These are phyloP conservation scores for Monopterus albus DNA, from an alignment of 2,113 vertebrate genomes.

Conservation along the genomic window DNA sequence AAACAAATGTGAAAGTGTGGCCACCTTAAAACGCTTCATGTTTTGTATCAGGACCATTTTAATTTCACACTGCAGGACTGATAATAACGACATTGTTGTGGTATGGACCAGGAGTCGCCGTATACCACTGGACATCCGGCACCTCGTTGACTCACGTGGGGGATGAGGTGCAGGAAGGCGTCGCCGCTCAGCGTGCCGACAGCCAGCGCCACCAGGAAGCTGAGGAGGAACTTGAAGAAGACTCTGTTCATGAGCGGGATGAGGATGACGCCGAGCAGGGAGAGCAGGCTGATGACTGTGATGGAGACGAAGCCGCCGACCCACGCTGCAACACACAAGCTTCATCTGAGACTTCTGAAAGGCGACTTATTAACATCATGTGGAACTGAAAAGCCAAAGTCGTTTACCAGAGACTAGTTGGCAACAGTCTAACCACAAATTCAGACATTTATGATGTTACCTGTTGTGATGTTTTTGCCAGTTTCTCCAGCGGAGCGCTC, in stretches of 20 bases:
- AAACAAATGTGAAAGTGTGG: too few relatives aligned
- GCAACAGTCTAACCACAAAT: neutral
- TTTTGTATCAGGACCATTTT: too few relatives aligned
- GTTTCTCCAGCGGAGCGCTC: slow-evolving; percentile 63
- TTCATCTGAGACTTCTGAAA: too few relatives aligned
- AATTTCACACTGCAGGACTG: too few relatives aligned
- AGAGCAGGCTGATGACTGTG: slow-evolving; percentile 94
- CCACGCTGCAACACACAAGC: slow-evolving; percentile 88
- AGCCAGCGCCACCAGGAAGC: slow-evolving; percentile 95
- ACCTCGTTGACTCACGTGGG: slow-evolving; percentile 93
- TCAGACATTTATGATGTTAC: slow-evolving; percentile 65
- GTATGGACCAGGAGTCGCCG: too few relatives aligned
- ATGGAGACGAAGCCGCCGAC: slow-evolving; percentile 94
- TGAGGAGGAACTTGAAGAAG: slow-evolving; percentile 98
- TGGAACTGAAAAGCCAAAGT: too few relatives aligned
- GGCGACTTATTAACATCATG: too few relatives aligned
- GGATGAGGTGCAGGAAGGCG: slow-evolving; percentile 96
- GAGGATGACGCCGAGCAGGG: slow-evolving; percentile 90
- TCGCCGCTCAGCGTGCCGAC: slow-evolving; percentile 97
- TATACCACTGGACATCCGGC: neutral
- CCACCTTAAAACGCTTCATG: neutral
- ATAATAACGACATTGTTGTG: too few relatives aligned
- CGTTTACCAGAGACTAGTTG: too few relatives aligned
- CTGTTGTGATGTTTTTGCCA: slow-evolving; percentile 79
- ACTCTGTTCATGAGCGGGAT: slow-evolving; percentile 94